A percentile compares a stretch with the other conserved stretches of the same genome.
Conservation (phyloP, 2,888 invertebrate species). For the Melanargia galathea region DNA sequence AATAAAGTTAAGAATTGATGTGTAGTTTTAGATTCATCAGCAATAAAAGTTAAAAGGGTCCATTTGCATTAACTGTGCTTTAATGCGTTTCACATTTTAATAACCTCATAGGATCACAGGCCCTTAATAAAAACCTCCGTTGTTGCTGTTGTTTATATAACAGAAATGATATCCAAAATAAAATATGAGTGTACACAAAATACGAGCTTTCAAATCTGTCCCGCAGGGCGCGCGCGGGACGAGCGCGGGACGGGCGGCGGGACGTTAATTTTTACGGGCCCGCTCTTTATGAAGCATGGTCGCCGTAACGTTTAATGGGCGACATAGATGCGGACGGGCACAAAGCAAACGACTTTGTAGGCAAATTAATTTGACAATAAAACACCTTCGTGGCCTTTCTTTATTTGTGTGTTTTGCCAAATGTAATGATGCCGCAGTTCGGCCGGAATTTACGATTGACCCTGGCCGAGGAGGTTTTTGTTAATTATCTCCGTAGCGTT, state of each 20-base stretch:
- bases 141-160: conserved; percentile 35
- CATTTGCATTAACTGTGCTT: conserved; percentile 3
- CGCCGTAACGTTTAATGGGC: conserved; percentile 55
- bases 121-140: conserved; percentile 22
- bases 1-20: not conserved
- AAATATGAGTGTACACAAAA: conserved; percentile 36
- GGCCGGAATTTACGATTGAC: conserved; percentile 22
- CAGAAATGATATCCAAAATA: conserved; percentile 32
- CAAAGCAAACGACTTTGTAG: conserved; percentile 54
- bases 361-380: conserved; percentile 60
- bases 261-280: conserved; percentile 55
- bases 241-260: conserved; percentile 31
- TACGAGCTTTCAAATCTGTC: conserved; percentile 37
- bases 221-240: conserved; percentile 35
- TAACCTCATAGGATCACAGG: conserved; percentile 3
- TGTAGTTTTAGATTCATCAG: conserved; percentile 4
- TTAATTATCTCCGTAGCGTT: conserved; percentile 13
- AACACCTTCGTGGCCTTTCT: conserved; percentile 41
- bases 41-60: conserved; percentile 3
- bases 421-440: conserved; percentile 27
- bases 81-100: conserved; percentile 13
- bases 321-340: conserved; percentile 49
- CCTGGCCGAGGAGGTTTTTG: conserved; percentile 7
- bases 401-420: conserved; percentile 34
- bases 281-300: conserved; percentile 52